Base-by-base conservation (phyloP, 2,888 invertebrate genomes). In the Thelaira solivaga region DNA sequence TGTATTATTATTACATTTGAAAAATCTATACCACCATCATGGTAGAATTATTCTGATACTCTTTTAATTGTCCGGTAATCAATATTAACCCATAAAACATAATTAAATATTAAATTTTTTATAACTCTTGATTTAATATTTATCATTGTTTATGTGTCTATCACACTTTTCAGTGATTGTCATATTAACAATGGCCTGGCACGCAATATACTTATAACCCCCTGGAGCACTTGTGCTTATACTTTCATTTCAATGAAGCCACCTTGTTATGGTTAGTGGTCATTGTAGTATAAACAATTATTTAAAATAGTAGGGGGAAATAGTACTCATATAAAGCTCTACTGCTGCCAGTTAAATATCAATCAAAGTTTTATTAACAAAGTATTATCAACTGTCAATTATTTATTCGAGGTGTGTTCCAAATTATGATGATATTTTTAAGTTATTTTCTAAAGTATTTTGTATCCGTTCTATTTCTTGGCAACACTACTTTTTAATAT, bases 111-210 rank as follows among this genome's bases (percentile, higher is more conserved):
- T 18, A 65, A 74, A 29, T 74, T 64, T 36, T 24, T 59, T 24
- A 4, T 49, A 39, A 26, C 26, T n/a, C 45, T 68, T 45, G 64
- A 73, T 78, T 53, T 65, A 67, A 71, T 75, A 67, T 71, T 79
- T 62, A 62, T 51, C 43, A 49, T 57, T 75, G 65, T 72, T 75
- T 79, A 79, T 79, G 34, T 67, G 73, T 59, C 67, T 64, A 79
- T 75, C 62, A 79, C 79, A 72, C 79, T 72, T 71, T 64, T 57
- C 62, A 51, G 65, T 75, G 51, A 64, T 79, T 79, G 75, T 79
- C 69, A 62, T 49, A 75, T 79, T 79, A 79, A 71, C 71, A 74
- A 59, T 26, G 65, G 41, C 39, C n/a, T 26, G 53, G 47, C 77
- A 78, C 73, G 77, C 77, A 53, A 78, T 20, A 16, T 64, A 41